A percentile compares a stretch with the other conserved stretches of the same genome.
Conservation (phyloP, 2,888 invertebrate genomes). For the Sesia bembeciformis region DNA sequence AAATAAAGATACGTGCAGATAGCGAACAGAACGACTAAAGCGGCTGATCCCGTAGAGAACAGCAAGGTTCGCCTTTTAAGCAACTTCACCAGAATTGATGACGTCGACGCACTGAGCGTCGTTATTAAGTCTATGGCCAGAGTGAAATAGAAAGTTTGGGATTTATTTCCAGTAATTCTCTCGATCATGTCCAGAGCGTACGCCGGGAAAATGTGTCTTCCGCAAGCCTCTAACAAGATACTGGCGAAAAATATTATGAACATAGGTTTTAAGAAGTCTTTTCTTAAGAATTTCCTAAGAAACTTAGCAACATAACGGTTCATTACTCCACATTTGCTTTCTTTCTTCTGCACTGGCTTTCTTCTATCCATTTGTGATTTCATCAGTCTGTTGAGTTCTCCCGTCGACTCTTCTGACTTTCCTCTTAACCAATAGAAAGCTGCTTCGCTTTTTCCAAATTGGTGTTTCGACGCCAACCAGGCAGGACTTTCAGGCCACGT, state of each 20-base stretch:
- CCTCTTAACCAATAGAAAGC: slow-evolving; percentile 70
- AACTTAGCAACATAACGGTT: slow-evolving; percentile 12
- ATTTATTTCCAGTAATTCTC: slow-evolving; percentile 27
- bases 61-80: slow-evolving; percentile 36
- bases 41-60: slow-evolving; percentile 32
- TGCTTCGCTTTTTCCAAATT: slow-evolving; percentile 56
- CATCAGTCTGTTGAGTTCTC: slow-evolving; percentile 30
- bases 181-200: slow-evolving; percentile 42
- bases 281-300: slow-evolving; percentile 29
- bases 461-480: slow-evolving; percentile 72
- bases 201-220: slow-evolving; percentile 39
- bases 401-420: slow-evolving; percentile 12
- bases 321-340: slow-evolving; percentile 6
- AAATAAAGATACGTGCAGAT: slow-evolving; percentile 33
- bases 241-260: slow-evolving; percentile 25
- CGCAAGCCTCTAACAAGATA: slow-evolving; percentile 33
- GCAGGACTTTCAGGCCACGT: slow-evolving; percentile 76
- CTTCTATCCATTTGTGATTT: slow-evolving; percentile 24
- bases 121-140: slow-evolving; percentile 38
- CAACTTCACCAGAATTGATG: slow-evolving; percentile 33
- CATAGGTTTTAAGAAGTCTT: slow-evolving; percentile 38
- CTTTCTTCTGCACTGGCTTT: slow-evolving; percentile 1
- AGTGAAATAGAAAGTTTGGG: slow-evolving; percentile 32
- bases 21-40: slow-evolving; percentile 20
- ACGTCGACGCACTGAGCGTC: slow-evolving; percentile 26